Conservation (phyloP, 2,888 invertebrate genomes). For the Clepsis dumicolana region DNA sequence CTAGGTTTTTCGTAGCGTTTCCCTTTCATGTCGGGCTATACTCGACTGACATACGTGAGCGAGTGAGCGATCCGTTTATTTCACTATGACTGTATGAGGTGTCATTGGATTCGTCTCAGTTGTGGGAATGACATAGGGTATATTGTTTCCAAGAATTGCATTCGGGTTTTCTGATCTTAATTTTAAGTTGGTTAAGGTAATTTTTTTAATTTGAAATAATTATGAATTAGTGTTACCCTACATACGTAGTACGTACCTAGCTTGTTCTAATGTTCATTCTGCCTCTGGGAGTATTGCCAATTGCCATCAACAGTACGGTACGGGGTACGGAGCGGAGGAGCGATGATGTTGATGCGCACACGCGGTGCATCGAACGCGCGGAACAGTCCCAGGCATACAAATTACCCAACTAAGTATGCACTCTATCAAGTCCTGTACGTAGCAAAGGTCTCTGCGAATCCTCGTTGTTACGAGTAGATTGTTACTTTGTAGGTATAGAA, state of each 20-base stretch:
- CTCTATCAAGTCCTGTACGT: not conserved
- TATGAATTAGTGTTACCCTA: too few species aligned
- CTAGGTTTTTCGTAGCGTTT: too few species aligned
- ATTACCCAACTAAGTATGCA: conserved; percentile 10
- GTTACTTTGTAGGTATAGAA: not conserved
- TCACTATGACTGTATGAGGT: too few species aligned
- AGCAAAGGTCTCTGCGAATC: conserved; percentile 2
- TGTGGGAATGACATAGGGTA: too few species aligned
- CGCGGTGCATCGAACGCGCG: conserved; percentile 25
- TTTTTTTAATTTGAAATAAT: too few species aligned
- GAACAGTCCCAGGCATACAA: conserved; percentile 32
- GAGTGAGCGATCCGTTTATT: too few species aligned
- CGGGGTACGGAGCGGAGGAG: conserved; percentile 3
- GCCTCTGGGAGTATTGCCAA: not conserved
- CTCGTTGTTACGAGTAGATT: not conserved
- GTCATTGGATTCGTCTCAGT: too few species aligned
- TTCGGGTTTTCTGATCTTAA: too few species aligned
- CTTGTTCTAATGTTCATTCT: not conserved
- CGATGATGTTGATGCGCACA: conserved; percentile 25
- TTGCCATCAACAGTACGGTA: not conserved
- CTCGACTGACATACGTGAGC: too few species aligned
- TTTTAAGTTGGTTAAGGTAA: too few species aligned
- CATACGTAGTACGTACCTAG: not conserved
- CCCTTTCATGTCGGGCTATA: too few species aligned
- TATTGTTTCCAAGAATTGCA: too few species aligned